These are phyloP conservation scores for Catostomus latipinnis DNA, from an alignment of 2,797 vertebrate genomes.

Conservation along the genomic window DNA sequence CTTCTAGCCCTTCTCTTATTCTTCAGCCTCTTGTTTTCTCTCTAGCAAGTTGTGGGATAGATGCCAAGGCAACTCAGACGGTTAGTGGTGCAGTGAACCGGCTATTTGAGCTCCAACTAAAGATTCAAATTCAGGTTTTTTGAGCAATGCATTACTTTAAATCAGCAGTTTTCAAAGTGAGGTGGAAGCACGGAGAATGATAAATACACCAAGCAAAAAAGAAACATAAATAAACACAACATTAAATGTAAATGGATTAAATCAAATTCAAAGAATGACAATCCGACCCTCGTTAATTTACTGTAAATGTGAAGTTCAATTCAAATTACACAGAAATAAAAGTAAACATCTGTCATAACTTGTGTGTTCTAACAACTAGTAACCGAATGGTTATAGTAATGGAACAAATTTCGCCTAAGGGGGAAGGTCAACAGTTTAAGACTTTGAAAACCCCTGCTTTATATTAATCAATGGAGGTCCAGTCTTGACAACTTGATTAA, in stretches of 20 bases:
- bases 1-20: conserved; percentile 60
- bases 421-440: no score
- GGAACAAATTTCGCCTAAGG: background rate
- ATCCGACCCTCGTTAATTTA: no score
- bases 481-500: conserved; percentile 65
- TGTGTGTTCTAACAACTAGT: no score
- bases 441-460: background rate
- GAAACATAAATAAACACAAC: no score
- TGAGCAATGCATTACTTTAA: conserved; percentile 34
- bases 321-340: no score
- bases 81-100: conserved; percentile 36
- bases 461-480: conserved; percentile 35
- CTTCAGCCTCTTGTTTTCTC: conserved; percentile 58
- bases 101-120: conserved; percentile 29
- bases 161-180: background rate
- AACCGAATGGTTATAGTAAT: no score
- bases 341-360: no score
- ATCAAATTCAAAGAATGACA: no score
- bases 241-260: no score
- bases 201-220: no score
- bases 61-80: conserved; percentile 59
- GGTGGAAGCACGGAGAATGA: no score
- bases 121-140: conserved; percentile 30
- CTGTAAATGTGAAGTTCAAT: no score
- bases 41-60: conserved; percentile 55